A percentile compares a stretch with the other conserved stretches of the same genome.
These are phyloP conservation scores for Anolis carolinensis DNA, from an alignment of 2,113 vertebrate species.

Conservation along the genomic window DNA sequence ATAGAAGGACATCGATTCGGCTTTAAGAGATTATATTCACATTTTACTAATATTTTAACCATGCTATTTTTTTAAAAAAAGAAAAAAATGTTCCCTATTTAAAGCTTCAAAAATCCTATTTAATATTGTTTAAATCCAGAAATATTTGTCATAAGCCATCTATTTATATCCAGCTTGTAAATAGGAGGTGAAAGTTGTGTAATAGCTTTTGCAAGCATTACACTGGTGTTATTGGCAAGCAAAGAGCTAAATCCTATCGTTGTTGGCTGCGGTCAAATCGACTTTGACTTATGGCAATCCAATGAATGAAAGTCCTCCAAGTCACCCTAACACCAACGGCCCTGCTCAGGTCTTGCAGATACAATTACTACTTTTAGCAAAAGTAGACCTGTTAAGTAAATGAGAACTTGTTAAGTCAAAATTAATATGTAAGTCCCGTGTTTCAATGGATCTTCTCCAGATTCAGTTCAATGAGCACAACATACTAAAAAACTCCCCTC, in stretches of 20 bases:
- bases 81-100: not conserved
- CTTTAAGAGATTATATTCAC: not conserved
- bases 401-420: too few relatives aligned
- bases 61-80: not conserved
- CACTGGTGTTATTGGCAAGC: not conserved
- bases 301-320: too few relatives aligned
- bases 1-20: not conserved
- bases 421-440: too few relatives aligned
- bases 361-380: too few relatives aligned
- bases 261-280: too few relatives aligned
- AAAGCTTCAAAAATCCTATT: not conserved
- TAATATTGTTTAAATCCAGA: not conserved
- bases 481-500: not conserved
- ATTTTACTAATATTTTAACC: not conserved
- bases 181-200: not conserved
- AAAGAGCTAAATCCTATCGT: not conserved
- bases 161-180: not conserved
- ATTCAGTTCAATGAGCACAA: too few relatives aligned
- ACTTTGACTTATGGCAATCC: too few relatives aligned
- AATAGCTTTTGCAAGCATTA: not conserved
- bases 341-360: too few relatives aligned
- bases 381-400: too few relatives aligned
- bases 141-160: not conserved
- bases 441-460: too few relatives aligned
- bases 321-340: too few relatives aligned